These are phyloP conservation scores for Percopsis transmontana DNA, from an alignment of 2,113 vertebrate species.

Conservation along the genomic window DNA sequence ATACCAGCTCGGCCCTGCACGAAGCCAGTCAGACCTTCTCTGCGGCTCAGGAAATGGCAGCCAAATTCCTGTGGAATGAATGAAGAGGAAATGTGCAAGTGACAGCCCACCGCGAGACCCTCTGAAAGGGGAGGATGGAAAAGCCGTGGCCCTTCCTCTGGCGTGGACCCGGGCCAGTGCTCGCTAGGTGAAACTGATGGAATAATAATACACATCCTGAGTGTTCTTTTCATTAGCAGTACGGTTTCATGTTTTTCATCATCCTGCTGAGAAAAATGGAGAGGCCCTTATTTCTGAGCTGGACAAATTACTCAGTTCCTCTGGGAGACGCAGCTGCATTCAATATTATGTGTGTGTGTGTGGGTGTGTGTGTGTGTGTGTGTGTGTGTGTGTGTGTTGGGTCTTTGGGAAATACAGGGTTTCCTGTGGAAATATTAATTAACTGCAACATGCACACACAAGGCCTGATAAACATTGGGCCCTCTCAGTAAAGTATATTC, in stretches of 20 bases:
- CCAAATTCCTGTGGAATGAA: slow-evolving; percentile 91
- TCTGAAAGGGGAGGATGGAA: slow-evolving; percentile 70
- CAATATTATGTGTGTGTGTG: slow-evolving; percentile 67
- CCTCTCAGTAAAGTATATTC: slow-evolving; percentile 71
- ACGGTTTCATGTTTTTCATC: slow-evolving; percentile 97
- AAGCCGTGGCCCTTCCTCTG: slow-evolving; percentile 86
- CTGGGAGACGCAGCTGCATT: slow-evolving; percentile 87
- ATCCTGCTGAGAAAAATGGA: slow-evolving; percentile 95
- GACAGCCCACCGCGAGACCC: slow-evolving; percentile 78
- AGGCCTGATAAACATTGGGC: slow-evolving; percentile 51
- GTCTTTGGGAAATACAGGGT: slow-evolving; percentile 71
- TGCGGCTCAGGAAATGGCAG: slow-evolving; percentile 88
- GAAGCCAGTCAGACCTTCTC: slow-evolving; percentile 70
- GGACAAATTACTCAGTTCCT: slow-evolving; percentile 85
- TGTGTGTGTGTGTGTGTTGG: slow-evolving; percentile 29
- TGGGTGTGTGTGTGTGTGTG: slow-evolving; percentile 16
- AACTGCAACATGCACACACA: slow-evolving; percentile 77
- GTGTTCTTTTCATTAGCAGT: slow-evolving; percentile 99
- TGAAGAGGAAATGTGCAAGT: slow-evolving; percentile 93
- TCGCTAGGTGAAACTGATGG: slow-evolving; percentile 98
- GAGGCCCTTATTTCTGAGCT: slow-evolving; percentile 86
- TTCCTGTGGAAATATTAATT: slow-evolving; percentile 97
- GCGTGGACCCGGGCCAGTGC: slow-evolving; percentile 86
- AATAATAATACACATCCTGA: slow-evolving; percentile 99
- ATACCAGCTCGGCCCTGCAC: slow-evolving; percentile 76